These are phyloP conservation scores for Atethmia centrago DNA, from an alignment of 2,888 invertebrate species.

Conservation along the genomic window DNA sequence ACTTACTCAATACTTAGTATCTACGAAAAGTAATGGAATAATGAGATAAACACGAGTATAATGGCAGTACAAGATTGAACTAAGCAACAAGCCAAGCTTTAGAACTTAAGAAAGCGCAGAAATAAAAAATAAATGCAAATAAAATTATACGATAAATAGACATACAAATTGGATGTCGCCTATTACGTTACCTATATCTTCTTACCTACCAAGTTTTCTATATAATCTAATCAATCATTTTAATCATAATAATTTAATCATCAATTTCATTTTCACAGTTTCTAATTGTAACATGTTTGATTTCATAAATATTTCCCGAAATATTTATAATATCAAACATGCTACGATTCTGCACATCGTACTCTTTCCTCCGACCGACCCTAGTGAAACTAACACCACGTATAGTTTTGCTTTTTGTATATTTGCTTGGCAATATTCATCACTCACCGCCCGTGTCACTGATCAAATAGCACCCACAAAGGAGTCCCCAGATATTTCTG, in stretches of 20 bases:
- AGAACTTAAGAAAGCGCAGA: background rate
- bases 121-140: background rate
- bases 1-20: slow-evolving; percentile 51
- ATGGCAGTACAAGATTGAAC: slow-evolving; percentile 12
- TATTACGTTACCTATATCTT: background rate
- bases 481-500: slow-evolving; percentile 88
- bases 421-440: slow-evolving; percentile 90
- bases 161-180: background rate
- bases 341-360: slow-evolving; percentile 67
- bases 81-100: background rate
- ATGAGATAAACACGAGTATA: slow-evolving; percentile 46
- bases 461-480: slow-evolving; percentile 89
- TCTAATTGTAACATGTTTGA: no score
- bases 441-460: slow-evolving; percentile 89
- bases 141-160: background rate
- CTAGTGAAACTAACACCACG: slow-evolving; percentile 88
- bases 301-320: background rate
- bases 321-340: slow-evolving; percentile 59
- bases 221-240: background rate
- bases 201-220: no score
- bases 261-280: slow-evolving; percentile 4
- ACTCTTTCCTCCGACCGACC: slow-evolving; percentile 76
- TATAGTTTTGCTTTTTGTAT: slow-evolving; percentile 90
- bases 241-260: no score
- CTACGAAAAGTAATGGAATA: slow-evolving; percentile 50